Conservation (phyloP, 2,888 invertebrate species). For the Mechanitis messenoides region DNA sequence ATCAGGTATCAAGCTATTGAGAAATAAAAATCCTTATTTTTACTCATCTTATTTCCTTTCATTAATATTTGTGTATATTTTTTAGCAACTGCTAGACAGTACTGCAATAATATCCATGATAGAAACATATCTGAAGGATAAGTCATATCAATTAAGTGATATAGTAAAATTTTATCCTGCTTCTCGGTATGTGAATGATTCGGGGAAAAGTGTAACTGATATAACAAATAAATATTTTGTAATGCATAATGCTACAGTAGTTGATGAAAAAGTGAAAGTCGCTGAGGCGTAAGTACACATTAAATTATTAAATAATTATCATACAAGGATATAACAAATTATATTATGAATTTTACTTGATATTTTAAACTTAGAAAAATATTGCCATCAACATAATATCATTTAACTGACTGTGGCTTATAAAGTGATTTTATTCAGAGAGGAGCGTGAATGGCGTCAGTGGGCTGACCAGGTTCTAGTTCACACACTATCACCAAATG, state of each 20-base stretch:
- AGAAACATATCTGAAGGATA: slow-evolving; percentile 84
- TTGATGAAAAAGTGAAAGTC: slow-evolving; percentile 68
- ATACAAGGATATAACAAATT: too few relatives aligned
- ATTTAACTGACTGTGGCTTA: too few relatives aligned
- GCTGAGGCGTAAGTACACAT: slow-evolving; percentile 73
- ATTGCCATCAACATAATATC: too few relatives aligned
- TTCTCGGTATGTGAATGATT: slow-evolving; percentile 80
- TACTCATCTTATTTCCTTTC: too few relatives aligned
- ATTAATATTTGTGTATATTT: neutral
- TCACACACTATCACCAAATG: slow-evolving; percentile 96
- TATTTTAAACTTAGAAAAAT: too few relatives aligned
- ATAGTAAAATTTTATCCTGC: slow-evolving; percentile 86
- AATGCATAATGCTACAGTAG: slow-evolving; percentile 82
- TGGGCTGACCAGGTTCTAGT: slow-evolving; percentile 96
- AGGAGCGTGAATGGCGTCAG: slow-evolving; percentile 95
- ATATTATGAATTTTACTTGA: too few relatives aligned
- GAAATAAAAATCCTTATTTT: neutral
- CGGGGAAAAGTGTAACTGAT: slow-evolving; percentile 82
- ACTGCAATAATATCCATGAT: slow-evolving; percentile 94
- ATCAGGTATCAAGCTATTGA: slow-evolving; percentile 72
- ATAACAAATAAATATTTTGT: slow-evolving; percentile 92
- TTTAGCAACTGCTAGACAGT: slow-evolving; percentile 92
- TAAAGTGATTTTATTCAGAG: slow-evolving; percentile 72
- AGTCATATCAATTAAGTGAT: slow-evolving; percentile 77
- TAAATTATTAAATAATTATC: neutral